Evolutionary conservation across 2,797 vertebrate genomes (phyloP).

Genomic region (Rhinatrema bivittatum): DNA sequence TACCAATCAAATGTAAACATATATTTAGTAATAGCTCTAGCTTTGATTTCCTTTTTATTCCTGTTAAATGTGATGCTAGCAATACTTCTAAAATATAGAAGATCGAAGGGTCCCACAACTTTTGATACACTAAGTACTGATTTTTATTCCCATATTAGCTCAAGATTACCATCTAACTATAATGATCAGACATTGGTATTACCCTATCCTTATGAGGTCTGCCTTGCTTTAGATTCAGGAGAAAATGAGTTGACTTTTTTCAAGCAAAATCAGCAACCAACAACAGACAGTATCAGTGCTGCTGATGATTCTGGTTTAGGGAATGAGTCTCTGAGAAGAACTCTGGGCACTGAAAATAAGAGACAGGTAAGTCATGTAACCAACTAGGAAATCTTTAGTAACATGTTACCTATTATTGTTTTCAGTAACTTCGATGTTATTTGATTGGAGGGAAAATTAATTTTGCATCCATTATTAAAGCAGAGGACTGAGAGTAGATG

Average conservation of each 20-base stretch:
- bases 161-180: slow-evolving; percentile 13
- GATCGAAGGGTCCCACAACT: background rate
- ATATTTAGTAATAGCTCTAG: slow-evolving; percentile 34
- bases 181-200: slow-evolving; percentile 18
- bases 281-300: background rate
- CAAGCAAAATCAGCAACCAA: background rate
- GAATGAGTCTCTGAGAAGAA: background rate
- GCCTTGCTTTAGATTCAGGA: slow-evolving; percentile 13
- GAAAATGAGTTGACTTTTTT: slow-evolving; percentile 31
- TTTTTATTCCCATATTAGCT: slow-evolving; percentile 17
- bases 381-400: no score
- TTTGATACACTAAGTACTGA: slow-evolving; percentile 17
- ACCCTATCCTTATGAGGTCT: slow-evolving; percentile 11
- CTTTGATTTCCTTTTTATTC: slow-evolving; percentile 32
- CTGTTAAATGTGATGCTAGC: slow-evolving; percentile 29
- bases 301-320: background rate
- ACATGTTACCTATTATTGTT: no score
- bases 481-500: no score
- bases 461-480: no score
- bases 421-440: no score
- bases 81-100: slow-evolving; percentile 8
- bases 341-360: background rate
- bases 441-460: no score
- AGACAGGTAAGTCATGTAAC: slow-evolving; percentile 28
- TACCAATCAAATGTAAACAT: slow-evolving; percentile 27